Percentiles rank a stretch among this genome's conserved stretches.
Conservation (phyloP, 2,797 vertebrate species). For the Sternarchorhynchus goeldii region DNA sequence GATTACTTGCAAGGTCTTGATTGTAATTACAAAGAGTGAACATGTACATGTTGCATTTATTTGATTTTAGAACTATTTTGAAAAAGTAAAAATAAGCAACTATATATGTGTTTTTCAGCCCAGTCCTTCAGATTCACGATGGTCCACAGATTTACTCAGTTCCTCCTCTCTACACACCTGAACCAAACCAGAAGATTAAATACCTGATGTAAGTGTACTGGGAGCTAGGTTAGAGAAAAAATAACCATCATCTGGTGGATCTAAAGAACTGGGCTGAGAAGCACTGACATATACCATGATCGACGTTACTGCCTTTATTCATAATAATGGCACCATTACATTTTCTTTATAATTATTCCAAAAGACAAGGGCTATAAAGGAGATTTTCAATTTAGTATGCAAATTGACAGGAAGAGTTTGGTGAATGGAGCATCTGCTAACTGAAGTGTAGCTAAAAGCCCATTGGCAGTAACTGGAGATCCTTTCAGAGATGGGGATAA, state of each 20-base stretch:
- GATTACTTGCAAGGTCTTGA: neutral
- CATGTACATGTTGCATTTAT: neutral
- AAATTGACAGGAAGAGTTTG: constrained; percentile 78
- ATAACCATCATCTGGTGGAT: no score
- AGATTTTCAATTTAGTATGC: constrained; percentile 70
- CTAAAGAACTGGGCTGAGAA: no score
- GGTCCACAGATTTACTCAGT: neutral
- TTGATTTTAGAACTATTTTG: neutral
- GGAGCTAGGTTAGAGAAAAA: no score
- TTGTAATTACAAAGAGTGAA: neutral
- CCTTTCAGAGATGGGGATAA: constrained; percentile 72
- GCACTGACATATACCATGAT: neutral
- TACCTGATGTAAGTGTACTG: no score
- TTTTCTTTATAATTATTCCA: constrained; percentile 26
- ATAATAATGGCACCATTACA: constrained; percentile 18
- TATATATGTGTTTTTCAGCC: no score
- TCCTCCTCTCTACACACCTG: no score
- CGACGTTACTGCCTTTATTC: constrained; percentile 11
- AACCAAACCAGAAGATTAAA: no score
- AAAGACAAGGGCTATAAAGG: constrained; percentile 24
- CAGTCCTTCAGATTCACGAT: neutral
- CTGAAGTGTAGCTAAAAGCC: constrained; percentile 76
- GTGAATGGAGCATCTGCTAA: constrained; percentile 82
- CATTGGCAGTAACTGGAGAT: constrained; percentile 71
- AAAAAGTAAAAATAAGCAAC: neutral